Base-by-base conservation (phyloP, 2,888 invertebrate species). In the Bruchidius siliquastri region DNA sequence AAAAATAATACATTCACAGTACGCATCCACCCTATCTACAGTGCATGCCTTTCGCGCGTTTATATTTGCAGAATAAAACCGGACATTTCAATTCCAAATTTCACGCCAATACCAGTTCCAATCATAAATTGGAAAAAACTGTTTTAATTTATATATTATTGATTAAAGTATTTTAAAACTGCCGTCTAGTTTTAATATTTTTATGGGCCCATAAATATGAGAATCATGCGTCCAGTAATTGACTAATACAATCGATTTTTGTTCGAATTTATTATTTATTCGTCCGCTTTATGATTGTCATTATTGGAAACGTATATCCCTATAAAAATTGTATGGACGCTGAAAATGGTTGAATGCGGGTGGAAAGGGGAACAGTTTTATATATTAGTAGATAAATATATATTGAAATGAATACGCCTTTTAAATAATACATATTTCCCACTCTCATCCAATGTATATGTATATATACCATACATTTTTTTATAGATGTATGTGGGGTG, bases 161-260 rank as follows among this genome's bases (percentile, higher is more conserved):
- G 49, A 49, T 49, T 49, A 72, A 75, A 77, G 75, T 78, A 75
- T 79, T 79, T 77, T 77, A 76, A 76, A 79, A 73, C 30, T 75
- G 76, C 73, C 76, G 70, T 76, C 74, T 74, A 74, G 77, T 75
- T 78, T 76, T 76, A 76, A 79, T 77, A 77, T 78, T 79, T 79
- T 79, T 79, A 79, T 74, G 76, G 77, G 76, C 71, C 77, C 77
- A 75, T 77, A 79, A 79, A 77, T 79, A 75, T 77, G 72, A 73
- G 73, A 77, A 77, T 77, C 76, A 74, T 76, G 74, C 75, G 71
- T 75, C 67, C 73, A 76, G 75, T 76, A 77, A 77, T 77, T 75
- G 77, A 77, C 74, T 76, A 77, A 77, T 76, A 75, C 74, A 74
- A 74, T 72, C 74, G 72, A 74, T 76, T 75, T 72, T 75, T 73